Base-by-base conservation (phyloP, 64 coral and sea anemone species). In the Porites australiensis region DNA sequence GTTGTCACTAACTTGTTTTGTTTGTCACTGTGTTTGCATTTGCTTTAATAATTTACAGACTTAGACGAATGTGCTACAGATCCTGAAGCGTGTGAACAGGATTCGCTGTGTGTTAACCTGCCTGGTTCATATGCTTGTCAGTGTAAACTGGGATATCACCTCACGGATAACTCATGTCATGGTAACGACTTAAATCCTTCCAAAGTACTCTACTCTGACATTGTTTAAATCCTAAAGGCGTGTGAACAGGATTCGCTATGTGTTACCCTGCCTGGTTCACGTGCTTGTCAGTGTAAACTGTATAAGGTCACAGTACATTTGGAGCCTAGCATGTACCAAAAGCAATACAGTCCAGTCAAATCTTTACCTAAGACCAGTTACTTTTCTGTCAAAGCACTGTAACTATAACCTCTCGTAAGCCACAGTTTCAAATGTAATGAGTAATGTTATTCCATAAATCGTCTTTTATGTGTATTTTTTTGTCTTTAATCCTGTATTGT, bases 71-170 rank as follows among this genome's bases (percentile, higher is more conserved):
- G 92, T 62, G 64, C 86, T 58, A 20, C 75, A 19, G 8, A 73
- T 8, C 48, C 63, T 61, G 55, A 20, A 72, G 65, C 21, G 50
- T 93, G 92, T 64, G 64, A 88, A 52, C 64, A 82, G 21, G 71
- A 88, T 21, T 44, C 92, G 0, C 13, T 82, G 53, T 93, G 92
- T 59, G 50, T 93, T 18, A 93, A 93, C 65, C 43, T 81, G 16
- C 75, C 64, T n/a, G 92, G 85, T 58, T 88, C 86, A 1, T 93
- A 93, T 50, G 77, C 87, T 53, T 93, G 92, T 49, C 71, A 88
- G 92, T 93, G 92, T 68, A 62, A 88, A 9, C 69, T 65, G 12
- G 92, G 92, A 37, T 93, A 93, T 60, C 69, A 50, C 5, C 64
- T 87, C 19, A 77, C 19, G 1, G 74, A 55, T 12, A 21, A 44